A percentile compares a stretch with the other conserved stretches of the same genome.
These are phyloP conservation scores for Drosophila planitibia DNA, from an alignment of 2,888 invertebrate genomes.

Conservation along the genomic window DNA sequence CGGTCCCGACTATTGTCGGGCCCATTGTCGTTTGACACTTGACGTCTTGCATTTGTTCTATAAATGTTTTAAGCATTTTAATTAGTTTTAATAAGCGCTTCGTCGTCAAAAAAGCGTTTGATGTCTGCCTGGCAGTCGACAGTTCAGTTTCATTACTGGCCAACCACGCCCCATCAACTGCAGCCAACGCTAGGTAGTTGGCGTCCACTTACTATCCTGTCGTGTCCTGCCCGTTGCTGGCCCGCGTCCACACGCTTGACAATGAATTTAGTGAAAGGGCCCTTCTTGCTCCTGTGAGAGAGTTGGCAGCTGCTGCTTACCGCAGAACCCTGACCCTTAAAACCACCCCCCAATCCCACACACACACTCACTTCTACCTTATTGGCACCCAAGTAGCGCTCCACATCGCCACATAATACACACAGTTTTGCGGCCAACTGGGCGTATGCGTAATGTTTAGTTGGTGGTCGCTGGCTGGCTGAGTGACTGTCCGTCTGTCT, in stretches of 20 bases:
- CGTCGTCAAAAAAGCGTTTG: conserved; percentile 49
- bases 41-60: conserved; percentile 74
- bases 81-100: conserved; percentile 80
- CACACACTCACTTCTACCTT: not conserved
- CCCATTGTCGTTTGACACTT: conserved; percentile 56
- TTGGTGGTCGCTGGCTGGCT: conserved; percentile 38
- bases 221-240: not conserved
- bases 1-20: conserved; percentile 17
- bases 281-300: conserved; percentile 57
- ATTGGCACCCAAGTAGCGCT: not conserved
- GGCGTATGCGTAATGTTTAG: conserved; percentile 67
- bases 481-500: conserved; percentile 4
- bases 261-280: conserved; percentile 74
- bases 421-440: conserved; percentile 52
- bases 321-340: conserved; percentile 13
- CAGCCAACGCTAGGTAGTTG: not conserved
- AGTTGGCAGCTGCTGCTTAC: conserved; percentile 69
- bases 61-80: conserved; percentile 80
- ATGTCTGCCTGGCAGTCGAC: conserved; percentile 64
- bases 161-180: conserved; percentile 2
- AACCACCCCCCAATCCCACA: not conserved
- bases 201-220: not conserved
- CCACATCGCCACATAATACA: conserved; percentile 54
- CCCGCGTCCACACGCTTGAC: conserved; percentile 49
- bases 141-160: conserved; percentile 46